Percentiles rank a stretch among this genome's conserved stretches.
Evolutionary conservation across 2,888 invertebrate species (phyloP).

Genomic region (Hoplodrina ambigua): DNA sequence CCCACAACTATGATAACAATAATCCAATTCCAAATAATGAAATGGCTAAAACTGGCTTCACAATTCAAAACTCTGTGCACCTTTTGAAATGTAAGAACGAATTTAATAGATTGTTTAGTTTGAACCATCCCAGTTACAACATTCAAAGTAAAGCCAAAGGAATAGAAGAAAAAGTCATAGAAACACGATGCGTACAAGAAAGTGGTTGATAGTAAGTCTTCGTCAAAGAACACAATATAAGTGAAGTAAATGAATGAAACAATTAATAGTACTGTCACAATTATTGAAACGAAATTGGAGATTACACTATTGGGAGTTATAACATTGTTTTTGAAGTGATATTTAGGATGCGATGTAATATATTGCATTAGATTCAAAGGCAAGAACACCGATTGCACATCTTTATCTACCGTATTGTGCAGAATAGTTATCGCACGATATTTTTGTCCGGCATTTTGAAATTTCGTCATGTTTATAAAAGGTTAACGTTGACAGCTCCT

Average conservation of each 20-base stretch:
- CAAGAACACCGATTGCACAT: slow-evolving; percentile 33
- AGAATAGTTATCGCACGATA: not conserved
- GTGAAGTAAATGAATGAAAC: not conserved
- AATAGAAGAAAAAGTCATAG: not conserved
- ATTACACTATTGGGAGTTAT: slow-evolving; percentile 15
- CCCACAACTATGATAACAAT: not conserved
- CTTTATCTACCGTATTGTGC: slow-evolving; percentile 15
- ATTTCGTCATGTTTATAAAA: not conserved
- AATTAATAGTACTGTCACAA: slow-evolving; percentile 2
- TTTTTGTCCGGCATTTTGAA: not conserved
- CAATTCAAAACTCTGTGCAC: slow-evolving; percentile 20
- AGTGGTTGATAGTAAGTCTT: not conserved
- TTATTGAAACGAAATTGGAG: slow-evolving; percentile 18
- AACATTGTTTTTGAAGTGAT: slow-evolving; percentile 20
- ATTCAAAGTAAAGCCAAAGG: slow-evolving; percentile 1
- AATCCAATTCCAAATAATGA: slow-evolving; percentile 22
- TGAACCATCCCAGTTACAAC: not conserved
- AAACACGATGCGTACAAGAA: not conserved
- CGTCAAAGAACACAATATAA: rapidly evolving
- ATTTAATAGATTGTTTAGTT: not conserved
- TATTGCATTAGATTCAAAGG: slow-evolving; percentile 42
- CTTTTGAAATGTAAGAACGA: slow-evolving; percentile 21
- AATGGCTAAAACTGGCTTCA: not conserved
- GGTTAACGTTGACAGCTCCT: not conserved
- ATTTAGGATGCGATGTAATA: slow-evolving; percentile 28